Conservation (phyloP, 2,797 vertebrate genomes). For the Catostomus latipinnis region DNA sequence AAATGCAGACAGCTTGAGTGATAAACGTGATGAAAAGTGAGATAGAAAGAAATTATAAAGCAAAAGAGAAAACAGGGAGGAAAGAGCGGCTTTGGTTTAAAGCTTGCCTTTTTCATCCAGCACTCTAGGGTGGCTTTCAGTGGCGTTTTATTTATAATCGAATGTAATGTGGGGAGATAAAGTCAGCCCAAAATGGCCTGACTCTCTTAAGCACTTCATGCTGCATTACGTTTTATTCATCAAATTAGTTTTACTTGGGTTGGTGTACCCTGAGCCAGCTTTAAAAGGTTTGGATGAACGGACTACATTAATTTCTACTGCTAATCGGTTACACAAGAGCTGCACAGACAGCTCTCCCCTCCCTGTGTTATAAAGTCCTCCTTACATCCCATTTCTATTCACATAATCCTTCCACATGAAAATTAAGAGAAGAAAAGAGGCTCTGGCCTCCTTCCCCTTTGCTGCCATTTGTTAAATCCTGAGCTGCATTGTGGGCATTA, state of each 20-base stretch:
- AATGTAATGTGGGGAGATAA: conserved; percentile 77
- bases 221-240: conserved; percentile 79
- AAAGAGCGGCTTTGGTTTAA: conserved; percentile 63
- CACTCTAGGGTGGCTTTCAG: conserved; percentile 72
- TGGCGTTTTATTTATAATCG: conserved; percentile 79
- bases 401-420: conserved; percentile 48
- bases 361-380: conserved; percentile 56
- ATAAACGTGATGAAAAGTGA: background rate
- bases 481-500: conserved; percentile 31
- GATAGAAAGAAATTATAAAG: conserved; percentile 10
- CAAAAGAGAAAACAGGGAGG: background rate
- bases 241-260: conserved; percentile 79
- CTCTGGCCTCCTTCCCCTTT: conserved; percentile 41
- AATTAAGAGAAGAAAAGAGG: conserved; percentile 43
- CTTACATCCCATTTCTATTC: conserved; percentile 46
- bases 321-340: conserved; percentile 79
- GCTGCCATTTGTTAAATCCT: conserved; percentile 38
- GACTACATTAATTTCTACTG: conserved; percentile 76
- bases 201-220: conserved; percentile 75
- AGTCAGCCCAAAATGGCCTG: conserved; percentile 65
- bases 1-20: conserved; percentile 10
- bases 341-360: conserved; percentile 68
- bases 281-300: conserved; percentile 81
- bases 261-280: conserved; percentile 76
- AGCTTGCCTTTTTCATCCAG: conserved; percentile 64